These are phyloP conservation scores for Cervus canadensis DNA, from an alignment of 2,113 vertebrate genomes.

Conservation along the genomic window DNA sequence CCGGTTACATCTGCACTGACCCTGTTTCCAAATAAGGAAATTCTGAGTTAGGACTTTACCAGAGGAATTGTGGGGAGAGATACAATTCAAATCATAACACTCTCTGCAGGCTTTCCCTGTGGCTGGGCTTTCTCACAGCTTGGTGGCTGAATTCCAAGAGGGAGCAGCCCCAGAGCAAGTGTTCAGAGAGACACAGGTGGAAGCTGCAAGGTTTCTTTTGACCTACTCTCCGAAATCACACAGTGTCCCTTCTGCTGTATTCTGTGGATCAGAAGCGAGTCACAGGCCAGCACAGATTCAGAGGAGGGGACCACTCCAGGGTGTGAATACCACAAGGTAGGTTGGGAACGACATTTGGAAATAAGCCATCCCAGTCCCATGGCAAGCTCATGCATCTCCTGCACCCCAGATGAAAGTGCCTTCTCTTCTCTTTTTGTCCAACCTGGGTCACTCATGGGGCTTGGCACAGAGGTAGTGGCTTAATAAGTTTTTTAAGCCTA, in stretches of 20 bases:
- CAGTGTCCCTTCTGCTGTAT: neutral
- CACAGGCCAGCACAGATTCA: neutral
- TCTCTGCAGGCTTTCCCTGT: neutral
- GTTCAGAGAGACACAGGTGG: neutral
- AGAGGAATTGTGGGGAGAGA: neutral
- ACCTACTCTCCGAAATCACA: neutral
- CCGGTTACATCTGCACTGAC: too few species aligned
- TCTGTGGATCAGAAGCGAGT: neutral
- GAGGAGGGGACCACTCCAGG: neutral
- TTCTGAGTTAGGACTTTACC: neutral
- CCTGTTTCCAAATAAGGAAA: neutral
- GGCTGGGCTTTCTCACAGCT: neutral
- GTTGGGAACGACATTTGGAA: neutral
- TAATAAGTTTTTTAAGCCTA: neutral
- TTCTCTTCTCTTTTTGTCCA: neutral
- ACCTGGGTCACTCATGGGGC: neutral
- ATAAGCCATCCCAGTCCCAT: neutral
- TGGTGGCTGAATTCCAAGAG: neutral
- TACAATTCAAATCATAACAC: neutral
- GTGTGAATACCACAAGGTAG: accelerated
- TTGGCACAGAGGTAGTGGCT: neutral
- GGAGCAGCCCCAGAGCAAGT: too few species aligned
- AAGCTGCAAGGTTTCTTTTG: neutral
- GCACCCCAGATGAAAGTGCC: neutral
- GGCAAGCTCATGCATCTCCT: neutral